Evolutionary conservation across 2,888 invertebrate genomes (phyloP).

Genomic region (Lasius fuliginosus): DNA sequence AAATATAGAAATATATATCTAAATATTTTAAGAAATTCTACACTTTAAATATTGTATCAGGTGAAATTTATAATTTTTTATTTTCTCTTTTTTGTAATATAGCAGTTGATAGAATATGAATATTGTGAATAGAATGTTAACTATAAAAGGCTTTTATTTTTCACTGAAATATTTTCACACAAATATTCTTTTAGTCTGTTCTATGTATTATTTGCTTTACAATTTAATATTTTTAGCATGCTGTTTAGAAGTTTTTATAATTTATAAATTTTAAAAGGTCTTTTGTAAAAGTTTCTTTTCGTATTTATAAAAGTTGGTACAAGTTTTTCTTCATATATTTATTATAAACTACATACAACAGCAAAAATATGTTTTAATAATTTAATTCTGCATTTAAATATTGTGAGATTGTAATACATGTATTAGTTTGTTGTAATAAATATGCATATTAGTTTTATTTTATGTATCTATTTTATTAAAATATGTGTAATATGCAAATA

Average conservation of each 20-base stretch:
- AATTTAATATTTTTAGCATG: constrained; percentile 14
- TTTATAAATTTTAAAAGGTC: not conserved
- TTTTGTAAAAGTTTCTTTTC: constrained; percentile 9
- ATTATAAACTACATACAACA: not conserved
- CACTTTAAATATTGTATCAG: not conserved
- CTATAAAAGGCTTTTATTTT: not conserved
- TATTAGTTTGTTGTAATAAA: constrained; percentile 35
- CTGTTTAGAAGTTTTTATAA: not conserved
- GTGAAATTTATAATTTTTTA: constrained; percentile 2
- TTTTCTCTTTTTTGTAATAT: not conserved
- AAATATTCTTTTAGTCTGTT: not conserved
- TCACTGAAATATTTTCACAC: not conserved
- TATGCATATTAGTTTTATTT: not conserved
- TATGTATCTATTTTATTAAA: constrained; percentile 20
- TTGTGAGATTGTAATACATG: not conserved
- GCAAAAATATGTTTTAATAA: not conserved
- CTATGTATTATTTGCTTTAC: constrained; percentile 3
- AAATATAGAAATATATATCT: not conserved
- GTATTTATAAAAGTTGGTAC: constrained; percentile 23
- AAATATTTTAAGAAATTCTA: not conserved
- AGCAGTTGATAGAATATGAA: not conserved
- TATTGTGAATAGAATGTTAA: not conserved
- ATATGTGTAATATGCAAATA: constrained; percentile 33
- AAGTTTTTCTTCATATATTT: constrained; percentile 32
- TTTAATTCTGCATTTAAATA: constrained; percentile 11